These are phyloP conservation scores for Chelon labrosus DNA, from an alignment of 2,797 vertebrate species.

Conservation along the genomic window DNA sequence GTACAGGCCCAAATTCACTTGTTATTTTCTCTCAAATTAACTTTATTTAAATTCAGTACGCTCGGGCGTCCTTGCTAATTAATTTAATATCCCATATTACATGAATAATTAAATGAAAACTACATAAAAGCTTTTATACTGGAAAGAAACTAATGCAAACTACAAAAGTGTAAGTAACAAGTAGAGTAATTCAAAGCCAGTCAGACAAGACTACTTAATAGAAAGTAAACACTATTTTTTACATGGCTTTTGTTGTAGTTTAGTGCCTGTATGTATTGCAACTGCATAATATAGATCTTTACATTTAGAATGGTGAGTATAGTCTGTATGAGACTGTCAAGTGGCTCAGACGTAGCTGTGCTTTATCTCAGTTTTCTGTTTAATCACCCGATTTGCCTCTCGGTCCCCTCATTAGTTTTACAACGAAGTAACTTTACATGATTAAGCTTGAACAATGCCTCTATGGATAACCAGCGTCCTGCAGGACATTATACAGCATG, in stretches of 20 bases:
- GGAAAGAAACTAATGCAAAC: neutral
- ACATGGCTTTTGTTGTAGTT: neutral
- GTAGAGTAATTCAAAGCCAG: too few species aligned
- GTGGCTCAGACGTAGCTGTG: neutral
- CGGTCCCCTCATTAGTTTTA: conserved; percentile 31
- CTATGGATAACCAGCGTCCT: conserved; percentile 39
- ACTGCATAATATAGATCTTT: too few species aligned
- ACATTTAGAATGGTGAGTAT: neutral
- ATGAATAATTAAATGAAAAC: neutral
- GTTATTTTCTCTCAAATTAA: neutral
- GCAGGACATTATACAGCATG: conserved; percentile 59
- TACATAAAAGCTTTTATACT: neutral
- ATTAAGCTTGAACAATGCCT: conserved; percentile 54
- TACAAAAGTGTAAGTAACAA: neutral
- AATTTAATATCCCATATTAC: neutral
- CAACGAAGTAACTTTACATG: conserved; percentile 35
- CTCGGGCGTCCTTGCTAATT: neutral
- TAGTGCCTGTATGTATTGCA: too few species aligned
- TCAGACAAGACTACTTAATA: too few species aligned
- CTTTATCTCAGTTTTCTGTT: conserved; percentile 2
- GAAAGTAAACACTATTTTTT: neutral
- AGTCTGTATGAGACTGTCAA: neutral
- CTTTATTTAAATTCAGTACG: neutral
- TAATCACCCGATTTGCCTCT: conserved; percentile 19
- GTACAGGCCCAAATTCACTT: too few species aligned